Conservation (phyloP, 1,140 invertebrate species). For the Drosophila sucinea region DNA sequence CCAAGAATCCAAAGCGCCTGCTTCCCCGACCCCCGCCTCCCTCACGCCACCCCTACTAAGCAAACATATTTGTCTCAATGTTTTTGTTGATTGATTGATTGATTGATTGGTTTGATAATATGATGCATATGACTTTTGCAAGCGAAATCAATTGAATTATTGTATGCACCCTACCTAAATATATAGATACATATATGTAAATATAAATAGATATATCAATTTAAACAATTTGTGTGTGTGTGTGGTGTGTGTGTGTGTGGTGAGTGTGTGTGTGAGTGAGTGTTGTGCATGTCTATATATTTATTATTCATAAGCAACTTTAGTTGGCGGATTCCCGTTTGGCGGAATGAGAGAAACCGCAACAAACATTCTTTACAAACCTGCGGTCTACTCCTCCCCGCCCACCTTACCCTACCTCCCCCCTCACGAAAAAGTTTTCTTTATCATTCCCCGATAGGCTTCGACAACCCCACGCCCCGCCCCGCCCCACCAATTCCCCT, state of each 20-base stretch:
- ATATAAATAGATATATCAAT: constrained; percentile 23
- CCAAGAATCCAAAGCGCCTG: constrained; percentile 25
- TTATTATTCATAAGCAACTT: constrained; percentile 73
- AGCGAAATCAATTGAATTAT: constrained; percentile 56
- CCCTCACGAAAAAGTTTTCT: constrained; percentile 26
- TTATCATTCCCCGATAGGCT: no score
- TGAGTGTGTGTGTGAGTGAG: constrained; percentile 17
- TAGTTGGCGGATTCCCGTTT: constrained; percentile 45
- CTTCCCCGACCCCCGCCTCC: background rate
- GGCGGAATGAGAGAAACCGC: constrained; percentile 9
- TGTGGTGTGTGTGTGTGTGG: constrained; percentile 14
- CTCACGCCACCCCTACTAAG: background rate
- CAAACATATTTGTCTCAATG: constrained; percentile 12
- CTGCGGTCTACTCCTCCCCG: background rate
- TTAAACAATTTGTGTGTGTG: constrained; percentile 26
- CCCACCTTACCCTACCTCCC: background rate
- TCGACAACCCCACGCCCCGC: background rate
- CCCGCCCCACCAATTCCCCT: background rate
- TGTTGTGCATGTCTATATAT: constrained; percentile 30
- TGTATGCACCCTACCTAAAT: constrained; percentile 27
- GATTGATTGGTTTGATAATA: constrained; percentile 65
- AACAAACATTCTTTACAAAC: constrained; percentile 18
- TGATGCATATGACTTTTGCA: constrained; percentile 50
- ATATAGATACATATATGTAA: constrained; percentile 23
- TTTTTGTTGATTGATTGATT: constrained; percentile 53